Evolutionary conservation across 1,140 invertebrate species (phyloP), one percentile per base, ranked within the genome.

Genomic region (Dendrolimus kikuchii): DNA sequence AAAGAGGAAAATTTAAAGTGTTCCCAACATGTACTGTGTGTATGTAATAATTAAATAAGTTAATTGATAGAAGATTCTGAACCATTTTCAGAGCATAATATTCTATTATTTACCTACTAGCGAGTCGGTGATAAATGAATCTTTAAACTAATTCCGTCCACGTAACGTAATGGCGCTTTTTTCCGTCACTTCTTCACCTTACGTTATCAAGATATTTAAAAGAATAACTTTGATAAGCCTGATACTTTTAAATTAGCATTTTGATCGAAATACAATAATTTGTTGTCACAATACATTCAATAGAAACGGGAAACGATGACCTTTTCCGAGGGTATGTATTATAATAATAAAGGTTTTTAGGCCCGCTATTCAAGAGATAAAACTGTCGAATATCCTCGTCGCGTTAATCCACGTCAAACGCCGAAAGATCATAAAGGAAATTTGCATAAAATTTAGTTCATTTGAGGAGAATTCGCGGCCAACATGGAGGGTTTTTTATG

Each of bases 51-150:
- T 23, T 23, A 23, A 23, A 23, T 44, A 7, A n/a, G n/a, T 45
- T 45, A 10, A 9, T 45, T 45, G 23, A n/a, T n/a, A 5, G n/a
- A 42, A 5, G 43, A 10, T 9, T 45, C 4, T 7, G 46, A 48
- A 9, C 5, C 41, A 40, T 43, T 46, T 38, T 38, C 51, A 36
- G n/a, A 40, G 8, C 44, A 42, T 42, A 53, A 61, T 66, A 57
- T 58, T 62, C 66, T 61, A 53, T 56, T 67, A 53, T 59, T 54
- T 55, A 55, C 65, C 67, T 69, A 60, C 63, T 66, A 71, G 74
- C 74, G 72, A 75, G 72, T 68, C 71, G 69, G 42, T 51, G 59
- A 61, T 68, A 68, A 68, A 75, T 74, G 67, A 74, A 68, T 66
- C 75, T 74, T 68, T 68, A 71, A 75, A 77, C 71, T 51, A 71